Conservation (phyloP, 2,113 vertebrate species). For the Alligator mississippiensis region DNA sequence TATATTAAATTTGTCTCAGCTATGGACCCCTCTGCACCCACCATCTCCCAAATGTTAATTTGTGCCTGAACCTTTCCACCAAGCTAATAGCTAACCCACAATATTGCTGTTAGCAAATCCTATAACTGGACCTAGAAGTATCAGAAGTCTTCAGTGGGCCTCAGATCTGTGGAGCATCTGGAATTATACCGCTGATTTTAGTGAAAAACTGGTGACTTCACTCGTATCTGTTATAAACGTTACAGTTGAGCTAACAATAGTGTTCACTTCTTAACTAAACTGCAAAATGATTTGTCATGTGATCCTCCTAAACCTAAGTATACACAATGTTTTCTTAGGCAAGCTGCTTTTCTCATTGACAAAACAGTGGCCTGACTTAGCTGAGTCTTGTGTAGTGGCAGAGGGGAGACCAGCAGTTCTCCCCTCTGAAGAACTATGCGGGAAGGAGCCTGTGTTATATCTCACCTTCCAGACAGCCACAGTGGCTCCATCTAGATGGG, state of each 20-base stretch:
- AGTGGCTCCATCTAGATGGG: neutral
- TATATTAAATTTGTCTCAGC: too few relatives aligned
- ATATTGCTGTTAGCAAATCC: too few relatives aligned
- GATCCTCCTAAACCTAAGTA: neutral
- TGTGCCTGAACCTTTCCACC: too few relatives aligned
- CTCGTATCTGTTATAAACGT: neutral
- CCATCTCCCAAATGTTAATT: too few relatives aligned
- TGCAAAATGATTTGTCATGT: neutral
- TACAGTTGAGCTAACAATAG: neutral
- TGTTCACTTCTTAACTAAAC: neutral
- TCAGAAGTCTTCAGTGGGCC: too few relatives aligned
- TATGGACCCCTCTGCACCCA: too few relatives aligned
- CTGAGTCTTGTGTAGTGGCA: too few relatives aligned
- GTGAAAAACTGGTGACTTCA: neutral
- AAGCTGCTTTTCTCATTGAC: neutral
- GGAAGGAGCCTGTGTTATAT: neutral
- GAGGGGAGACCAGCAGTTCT: neutral
- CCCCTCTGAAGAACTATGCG: accelerated
- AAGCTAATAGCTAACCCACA: too few relatives aligned
- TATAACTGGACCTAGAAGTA: too few relatives aligned
- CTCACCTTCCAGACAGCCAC: neutral
- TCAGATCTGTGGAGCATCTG: too few relatives aligned
- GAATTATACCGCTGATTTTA: too few relatives aligned
- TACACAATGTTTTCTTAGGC: neutral
- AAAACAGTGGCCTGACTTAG: neutral